phyloP scores from a whole-genome alignment of 2,888 invertebrate genomes.

The Syrphus vitripennis region DNA sequence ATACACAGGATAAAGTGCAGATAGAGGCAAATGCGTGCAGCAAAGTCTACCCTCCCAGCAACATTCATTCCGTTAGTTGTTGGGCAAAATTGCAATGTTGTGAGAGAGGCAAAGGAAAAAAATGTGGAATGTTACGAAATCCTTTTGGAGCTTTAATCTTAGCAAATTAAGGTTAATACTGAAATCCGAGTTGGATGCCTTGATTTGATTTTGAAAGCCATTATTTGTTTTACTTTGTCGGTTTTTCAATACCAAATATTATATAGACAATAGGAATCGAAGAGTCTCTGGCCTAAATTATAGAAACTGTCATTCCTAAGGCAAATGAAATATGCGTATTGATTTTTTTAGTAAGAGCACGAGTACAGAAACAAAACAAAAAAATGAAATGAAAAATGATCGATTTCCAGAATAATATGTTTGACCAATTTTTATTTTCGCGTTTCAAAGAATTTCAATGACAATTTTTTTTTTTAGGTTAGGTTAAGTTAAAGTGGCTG shows the following conservation, averaged over 20 bases:
- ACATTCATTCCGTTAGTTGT: background rate
- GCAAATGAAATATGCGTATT: too few relatives aligned
- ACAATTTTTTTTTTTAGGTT: too few relatives aligned
- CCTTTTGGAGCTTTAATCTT: constrained; percentile 42
- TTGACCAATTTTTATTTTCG: too few relatives aligned
- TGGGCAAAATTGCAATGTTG: background rate
- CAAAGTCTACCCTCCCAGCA: background rate
- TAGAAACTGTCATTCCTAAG: too few relatives aligned
- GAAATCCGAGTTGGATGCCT: constrained; percentile 41
- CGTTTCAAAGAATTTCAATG: too few relatives aligned
- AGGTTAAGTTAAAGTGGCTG: too few relatives aligned
- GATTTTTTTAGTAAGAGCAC: too few relatives aligned
- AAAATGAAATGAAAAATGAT: too few relatives aligned
- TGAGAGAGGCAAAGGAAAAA: background rate
- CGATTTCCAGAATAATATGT: too few relatives aligned
- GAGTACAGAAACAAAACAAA: too few relatives aligned
- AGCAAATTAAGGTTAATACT: constrained; percentile 54
- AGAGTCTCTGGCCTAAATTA: too few relatives aligned
- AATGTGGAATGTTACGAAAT: background rate
- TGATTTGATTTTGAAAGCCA: constrained; percentile 62
- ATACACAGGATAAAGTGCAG: background rate
- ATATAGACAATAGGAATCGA: too few relatives aligned
- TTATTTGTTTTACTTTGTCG: constrained; percentile 42
- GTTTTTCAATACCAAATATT: constrained; percentile 18
- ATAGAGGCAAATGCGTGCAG: background rate